Base-by-base conservation (phyloP, 2,113 vertebrate genomes). In the Oncorhynchus mykiss region DNA sequence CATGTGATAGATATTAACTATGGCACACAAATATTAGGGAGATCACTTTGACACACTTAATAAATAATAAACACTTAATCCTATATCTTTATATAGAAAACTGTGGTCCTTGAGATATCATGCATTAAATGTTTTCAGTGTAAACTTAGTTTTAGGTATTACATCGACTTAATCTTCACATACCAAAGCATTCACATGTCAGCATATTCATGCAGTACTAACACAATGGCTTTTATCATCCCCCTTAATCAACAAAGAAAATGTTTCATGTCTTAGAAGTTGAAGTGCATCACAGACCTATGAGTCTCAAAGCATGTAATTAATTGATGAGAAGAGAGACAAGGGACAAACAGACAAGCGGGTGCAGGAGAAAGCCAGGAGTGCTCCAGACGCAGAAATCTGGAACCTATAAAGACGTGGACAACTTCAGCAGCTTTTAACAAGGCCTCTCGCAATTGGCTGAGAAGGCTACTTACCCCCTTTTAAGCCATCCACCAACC, bases 391-490 rank as follows among this genome's bases (percentile, higher is more conserved):
- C 68, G 83, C 82, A 70, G 90, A 93, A 96, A 96, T 96, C 95
- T 96, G 95, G 95, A 96, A 95, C 91, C 94, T 91, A 96, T 96
- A 95, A 95, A 93, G 90, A 91, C 70, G 91, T 92, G 89, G 90
- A 90, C 93, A 88, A 92, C 92, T 85, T 89, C 92, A 94, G 92
- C 88, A 81, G 92, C 92, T 85, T 90, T 90, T 92, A 90, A 84
- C 87, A 81, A 74, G 86, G 75, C 78, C 81, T 6, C 83, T 85
- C 90, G 88, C 92, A 80, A 95, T 95, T 95, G 95, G 95, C 79
- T 91, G 82, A 85, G 60, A 59, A 73, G 22, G 9, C 87, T 49
- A 91, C 92, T 89, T 89, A 93, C 95, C 91, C 93, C 94, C 85
- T 91, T 88, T 78, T 85, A 73, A 20, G 79, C 74, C 67, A 49